phyloP scores from a whole-genome alignment of 2,888 invertebrate species.

The Pristionchus japonicus region DNA sequence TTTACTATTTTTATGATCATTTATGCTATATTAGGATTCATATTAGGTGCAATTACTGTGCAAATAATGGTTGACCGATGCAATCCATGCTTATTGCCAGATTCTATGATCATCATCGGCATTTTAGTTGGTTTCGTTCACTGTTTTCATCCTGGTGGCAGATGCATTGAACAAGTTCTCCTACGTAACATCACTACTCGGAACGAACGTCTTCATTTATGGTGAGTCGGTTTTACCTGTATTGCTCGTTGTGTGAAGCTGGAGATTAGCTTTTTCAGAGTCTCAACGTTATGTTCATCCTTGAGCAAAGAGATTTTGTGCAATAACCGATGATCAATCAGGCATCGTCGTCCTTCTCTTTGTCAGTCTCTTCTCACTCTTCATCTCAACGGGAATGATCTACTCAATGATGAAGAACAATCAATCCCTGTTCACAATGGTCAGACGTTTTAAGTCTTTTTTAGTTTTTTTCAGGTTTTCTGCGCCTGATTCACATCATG shows the following conservation, averaged over 20 bases:
- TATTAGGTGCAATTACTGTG: too few relatives aligned
- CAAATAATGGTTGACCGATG: too few relatives aligned
- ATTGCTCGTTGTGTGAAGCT: too few relatives aligned
- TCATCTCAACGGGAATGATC: constrained; percentile 26
- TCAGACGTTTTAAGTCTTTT: too few relatives aligned
- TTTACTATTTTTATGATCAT: background rate
- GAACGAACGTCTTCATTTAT: constrained; percentile 40
- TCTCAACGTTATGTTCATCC: background rate
- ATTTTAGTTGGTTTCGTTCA: constrained; percentile 22
- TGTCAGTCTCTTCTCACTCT: background rate
- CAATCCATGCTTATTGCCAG: too few relatives aligned
- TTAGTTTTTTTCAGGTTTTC: too few relatives aligned
- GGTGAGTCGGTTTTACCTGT: background rate
- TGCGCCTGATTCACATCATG: too few relatives aligned
- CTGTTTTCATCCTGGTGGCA: background rate
- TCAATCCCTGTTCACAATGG: constrained; percentile 28
- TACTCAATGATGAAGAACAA: background rate
- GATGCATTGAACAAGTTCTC: constrained; percentile 30
- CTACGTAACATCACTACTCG: constrained; percentile 32
- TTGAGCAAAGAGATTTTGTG: background rate
- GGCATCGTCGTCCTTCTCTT: constrained; percentile 17
- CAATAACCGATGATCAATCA: too few relatives aligned
- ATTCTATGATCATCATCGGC: background rate
- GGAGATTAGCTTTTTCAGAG: background rate
- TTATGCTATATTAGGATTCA: too few relatives aligned